Percentiles rank a stretch among this genome's conserved stretches.
phyloP scores from a whole-genome alignment of 2,888 invertebrate genomes.

The Napeogenes inachia region DNA sequence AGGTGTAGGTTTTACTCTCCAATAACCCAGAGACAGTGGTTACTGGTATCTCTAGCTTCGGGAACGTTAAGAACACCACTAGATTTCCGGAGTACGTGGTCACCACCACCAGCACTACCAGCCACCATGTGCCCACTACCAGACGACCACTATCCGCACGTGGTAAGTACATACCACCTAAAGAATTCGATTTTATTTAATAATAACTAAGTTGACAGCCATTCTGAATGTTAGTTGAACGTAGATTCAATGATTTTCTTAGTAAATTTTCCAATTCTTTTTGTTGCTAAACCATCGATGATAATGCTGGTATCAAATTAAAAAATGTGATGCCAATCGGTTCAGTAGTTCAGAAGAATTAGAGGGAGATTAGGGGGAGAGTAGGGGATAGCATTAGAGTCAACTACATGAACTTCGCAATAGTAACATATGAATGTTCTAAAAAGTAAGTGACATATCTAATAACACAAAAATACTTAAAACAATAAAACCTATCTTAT shows the following conservation, averaged over 20 bases:
- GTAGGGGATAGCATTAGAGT: too few relatives aligned
- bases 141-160: conserved; percentile 90
- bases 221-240: background rate
- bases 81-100: conserved; percentile 95
- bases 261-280: too few relatives aligned
- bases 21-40: conserved; percentile 82
- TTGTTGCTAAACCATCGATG: too few relatives aligned
- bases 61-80: conserved; percentile 94
- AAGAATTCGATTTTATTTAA: background rate
- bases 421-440: too few relatives aligned
- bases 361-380: too few relatives aligned
- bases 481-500: conserved; percentile 2
- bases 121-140: conserved; percentile 94
- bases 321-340: too few relatives aligned
- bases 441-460: too few relatives aligned
- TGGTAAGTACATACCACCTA: conserved; percentile 92
- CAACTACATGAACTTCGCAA: too few relatives aligned
- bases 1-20: conserved; percentile 78
- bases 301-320: too few relatives aligned
- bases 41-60: conserved; percentile 86
- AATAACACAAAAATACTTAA: background rate
- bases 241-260: too few relatives aligned
- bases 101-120: conserved; percentile 91
- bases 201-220: background rate
- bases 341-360: too few relatives aligned